Base-by-base conservation (phyloP, 2,113 vertebrate species). In the Apteryx mantelli region DNA sequence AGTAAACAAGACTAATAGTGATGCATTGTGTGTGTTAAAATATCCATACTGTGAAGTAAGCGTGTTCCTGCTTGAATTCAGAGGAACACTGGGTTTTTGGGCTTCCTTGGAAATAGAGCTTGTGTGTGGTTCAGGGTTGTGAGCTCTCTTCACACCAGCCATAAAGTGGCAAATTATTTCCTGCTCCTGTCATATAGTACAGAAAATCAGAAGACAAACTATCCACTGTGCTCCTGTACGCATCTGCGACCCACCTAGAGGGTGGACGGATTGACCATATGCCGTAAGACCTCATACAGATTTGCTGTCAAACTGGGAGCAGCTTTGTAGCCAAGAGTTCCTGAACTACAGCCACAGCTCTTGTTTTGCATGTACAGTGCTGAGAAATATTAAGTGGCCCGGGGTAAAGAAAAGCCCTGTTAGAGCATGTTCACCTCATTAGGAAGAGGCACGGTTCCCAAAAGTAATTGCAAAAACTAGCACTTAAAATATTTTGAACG, bases 11-110 rank as follows among this genome's bases (percentile, higher is more conserved):
- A 82, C 40, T 24, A 48, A 46, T 2, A n/a, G 21, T 5, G 50
- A 30, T 58, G 74, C 0, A 0, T 46, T 7, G 3, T 69, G 38
- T 3, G 0, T 89, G 56, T 86, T 81, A 46, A 84, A 81, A 53
- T 55, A 42, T 5, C 46, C 44, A 8, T 0, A 0, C 30, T 13
- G n/a, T 2, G 12, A 66, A 40, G 48, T 42, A 25, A 76, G 5
- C 2, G 38, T 22, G 5, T 77, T 17, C 22, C 18, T 13, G 22
- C 32, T 21, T 11, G 24, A 42, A 53, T 13, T 55, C 22, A 12
- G 30, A 44, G 42, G 38, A 26, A 19, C 14, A 11, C 44, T 5
- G 58, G 34, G 34, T 11, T 46, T 61, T 25, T 36, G 11, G 46
- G 44, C 24, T 25, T 46, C 34, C 13, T 9, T 48, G 22, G 58